Evolutionary conservation across 2,113 vertebrate species (phyloP), one percentile per base, ranked within the genome.

Genomic region (Cranoglanis bouderius): DNA sequence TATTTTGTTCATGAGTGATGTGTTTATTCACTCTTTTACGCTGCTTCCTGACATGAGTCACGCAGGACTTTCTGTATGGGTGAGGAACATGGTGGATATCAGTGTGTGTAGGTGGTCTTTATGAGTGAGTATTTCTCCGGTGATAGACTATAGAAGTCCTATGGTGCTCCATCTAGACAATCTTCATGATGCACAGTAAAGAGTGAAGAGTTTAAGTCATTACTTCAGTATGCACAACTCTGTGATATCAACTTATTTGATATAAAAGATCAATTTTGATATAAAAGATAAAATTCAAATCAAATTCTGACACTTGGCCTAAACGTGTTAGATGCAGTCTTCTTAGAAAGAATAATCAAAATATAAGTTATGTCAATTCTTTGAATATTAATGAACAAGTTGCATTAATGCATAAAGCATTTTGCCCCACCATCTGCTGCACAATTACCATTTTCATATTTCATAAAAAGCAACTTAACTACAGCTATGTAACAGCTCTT

Each of bases 1-100:
- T 32, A 32, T 83, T 83, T 83, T 83, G 43, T n/a, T 51, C 5
- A 1, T 61, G 40, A 63, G 59, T 19, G 82, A 84, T 84, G 82
- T 63, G 14, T 84, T 84, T 84, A 84, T 84, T 84, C 82, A 63
- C 10, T 40, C 82, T 61, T 84, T 84, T 63, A 82, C 51, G 24
- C 21, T 1, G 24, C 57, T 67, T 85, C 82, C 83, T 49, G 43
- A 85, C 40, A 84, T 84, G 40, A 84, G 38, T 65, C 82, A 84
- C 18, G 6, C 38, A 84, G 38, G 26, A 84, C 24, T 63, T 83
- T 63, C 26, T 84, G 83, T 46, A 67, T 84, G 29, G 29, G 14
- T 67, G 29, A 85, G 29, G 18, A 63, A 85, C 3, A 16, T 46
- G 82, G 40, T 49, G 38, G 38, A 46, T 84, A 24, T 84, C 59